phyloP scores from a whole-genome alignment of 2,888 invertebrate species.

The Drosophila neonasuta region DNA sequence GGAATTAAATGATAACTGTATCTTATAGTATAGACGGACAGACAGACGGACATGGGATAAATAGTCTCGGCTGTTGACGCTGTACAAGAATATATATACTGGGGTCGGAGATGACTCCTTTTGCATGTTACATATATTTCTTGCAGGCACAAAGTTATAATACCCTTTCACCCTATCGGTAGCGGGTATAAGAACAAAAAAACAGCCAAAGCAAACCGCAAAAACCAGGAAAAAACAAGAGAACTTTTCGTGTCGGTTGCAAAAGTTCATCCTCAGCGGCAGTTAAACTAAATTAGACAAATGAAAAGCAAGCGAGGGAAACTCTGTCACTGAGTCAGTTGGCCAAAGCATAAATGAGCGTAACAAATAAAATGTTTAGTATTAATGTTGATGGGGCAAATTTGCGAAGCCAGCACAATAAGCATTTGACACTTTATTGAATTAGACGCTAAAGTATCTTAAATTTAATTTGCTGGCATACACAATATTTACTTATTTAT shows the following conservation, averaged over 20 bases:
- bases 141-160: too few relatives aligned
- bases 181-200: too few relatives aligned
- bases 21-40: too few relatives aligned
- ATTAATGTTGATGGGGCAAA: constrained; percentile 39
- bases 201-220: constrained; percentile 1
- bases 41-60: too few relatives aligned
- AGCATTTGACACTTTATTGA: constrained; percentile 39
- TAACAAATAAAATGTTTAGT: constrained; percentile 43
- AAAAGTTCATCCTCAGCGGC: constrained; percentile 19
- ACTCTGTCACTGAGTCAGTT: constrained; percentile 2
- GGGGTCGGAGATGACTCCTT: too few relatives aligned
- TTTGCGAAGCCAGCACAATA: constrained; percentile 10
- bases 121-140: too few relatives aligned
- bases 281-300: constrained; percentile 46
- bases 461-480: constrained; percentile 37
- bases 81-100: too few relatives aligned
- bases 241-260: constrained; percentile 24
- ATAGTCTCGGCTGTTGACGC: too few relatives aligned
- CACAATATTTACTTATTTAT: constrained; percentile 4
- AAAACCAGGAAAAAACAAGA: constrained; percentile 18
- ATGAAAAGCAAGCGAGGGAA: constrained; percentile 14
- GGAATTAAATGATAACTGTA: too few relatives aligned
- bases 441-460: constrained; percentile 34
- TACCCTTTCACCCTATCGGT: too few relatives aligned
- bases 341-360: constrained; percentile 17